These are phyloP conservation scores for Spicauda simplicius DNA, from an alignment of 2,888 invertebrate genomes.

Conservation along the genomic window DNA sequence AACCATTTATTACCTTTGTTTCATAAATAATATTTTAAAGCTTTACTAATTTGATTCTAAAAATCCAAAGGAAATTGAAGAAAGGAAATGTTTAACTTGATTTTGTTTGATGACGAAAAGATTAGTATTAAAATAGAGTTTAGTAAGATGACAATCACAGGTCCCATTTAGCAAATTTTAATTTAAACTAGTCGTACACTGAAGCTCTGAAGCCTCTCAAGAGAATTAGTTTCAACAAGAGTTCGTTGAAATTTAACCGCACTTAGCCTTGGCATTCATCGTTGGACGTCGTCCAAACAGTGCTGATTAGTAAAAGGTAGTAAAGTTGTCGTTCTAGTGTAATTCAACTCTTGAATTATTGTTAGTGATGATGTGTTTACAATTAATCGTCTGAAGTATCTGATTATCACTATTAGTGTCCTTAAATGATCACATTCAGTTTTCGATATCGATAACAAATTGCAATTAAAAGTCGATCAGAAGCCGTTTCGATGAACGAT, in stretches of 20 bases:
- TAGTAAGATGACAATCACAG: background rate
- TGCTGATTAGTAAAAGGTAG: constrained; percentile 8
- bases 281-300: constrained; percentile 29
- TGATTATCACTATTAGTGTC: too few relatives aligned
- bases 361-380: background rate
- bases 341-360: background rate
- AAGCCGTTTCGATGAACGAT: too few relatives aligned
- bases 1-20: too few relatives aligned
- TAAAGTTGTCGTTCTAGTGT: constrained; percentile 20
- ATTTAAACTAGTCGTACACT: background rate
- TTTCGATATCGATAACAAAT: too few relatives aligned
- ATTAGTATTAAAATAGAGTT: background rate
- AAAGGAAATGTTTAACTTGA: too few relatives aligned
- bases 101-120: background rate
- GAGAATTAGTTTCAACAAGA: constrained; percentile 23
- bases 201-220: constrained; percentile 7
- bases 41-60: too few relatives aligned
- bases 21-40: too few relatives aligned
- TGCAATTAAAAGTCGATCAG: too few relatives aligned
- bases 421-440: too few relatives aligned
- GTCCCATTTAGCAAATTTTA: background rate
- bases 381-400: too few relatives aligned
- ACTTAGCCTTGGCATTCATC: constrained; percentile 33
- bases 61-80: too few relatives aligned
- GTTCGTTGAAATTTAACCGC: constrained; percentile 25